These are phyloP conservation scores for Charaxes varanes DNA, from an alignment of 1,140 invertebrate species.

Conservation along the genomic window DNA sequence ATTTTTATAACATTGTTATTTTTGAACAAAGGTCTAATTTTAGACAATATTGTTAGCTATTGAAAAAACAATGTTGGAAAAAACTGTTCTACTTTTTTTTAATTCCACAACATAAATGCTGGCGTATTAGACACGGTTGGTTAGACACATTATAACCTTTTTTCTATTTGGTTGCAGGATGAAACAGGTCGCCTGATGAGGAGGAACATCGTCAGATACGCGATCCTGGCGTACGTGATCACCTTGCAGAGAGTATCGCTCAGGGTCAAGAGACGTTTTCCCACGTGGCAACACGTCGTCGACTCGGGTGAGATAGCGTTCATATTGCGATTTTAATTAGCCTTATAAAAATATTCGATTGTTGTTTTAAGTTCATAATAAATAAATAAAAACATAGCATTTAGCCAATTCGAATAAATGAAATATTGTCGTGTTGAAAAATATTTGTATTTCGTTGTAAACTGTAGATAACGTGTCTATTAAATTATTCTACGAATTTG, in stretches of 20 bases:
- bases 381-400: neutral
- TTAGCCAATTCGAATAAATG: neutral
- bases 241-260: constrained; percentile 90
- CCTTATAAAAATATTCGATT: too few species aligned
- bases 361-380: neutral
- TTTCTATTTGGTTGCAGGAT: constrained; percentile 77
- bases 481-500: neutral
- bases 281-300: constrained; percentile 92
- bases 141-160: too few species aligned
- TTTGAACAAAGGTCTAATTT: too few species aligned
- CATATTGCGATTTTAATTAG: too few species aligned
- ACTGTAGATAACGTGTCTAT: neutral
- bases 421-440: neutral
- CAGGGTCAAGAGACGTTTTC: constrained; percentile 91
- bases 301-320: constrained; percentile 90
- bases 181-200: constrained; percentile 90
- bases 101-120: too few species aligned
- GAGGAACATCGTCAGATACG: constrained; percentile 92
- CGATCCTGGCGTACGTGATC: constrained; percentile 90
- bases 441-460: neutral
- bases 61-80: too few species aligned
- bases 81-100: too few species aligned
- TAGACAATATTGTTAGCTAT: too few species aligned
- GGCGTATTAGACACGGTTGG: too few species aligned
- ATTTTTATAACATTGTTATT: too few species aligned